phyloP scores from a whole-genome alignment of 2,797 vertebrate species.

The Babyrousa celebensis region DNA sequence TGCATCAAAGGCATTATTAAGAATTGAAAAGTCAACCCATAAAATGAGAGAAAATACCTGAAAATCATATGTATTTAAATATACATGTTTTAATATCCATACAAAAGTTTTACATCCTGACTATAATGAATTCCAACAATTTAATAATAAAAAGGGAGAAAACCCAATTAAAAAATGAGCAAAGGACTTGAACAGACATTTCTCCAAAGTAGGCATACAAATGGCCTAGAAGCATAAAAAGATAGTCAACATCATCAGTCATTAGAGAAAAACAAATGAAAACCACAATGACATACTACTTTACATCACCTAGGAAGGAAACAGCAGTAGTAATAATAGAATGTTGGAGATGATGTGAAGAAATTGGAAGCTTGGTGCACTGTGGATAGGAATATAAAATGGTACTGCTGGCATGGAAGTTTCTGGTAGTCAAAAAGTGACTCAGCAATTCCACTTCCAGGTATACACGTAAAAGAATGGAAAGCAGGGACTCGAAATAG shows the following conservation, averaged over 20 bases:
- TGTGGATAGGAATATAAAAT: background rate
- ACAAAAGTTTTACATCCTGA: background rate
- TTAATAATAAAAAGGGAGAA: background rate
- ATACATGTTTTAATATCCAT: background rate
- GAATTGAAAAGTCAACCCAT: background rate
- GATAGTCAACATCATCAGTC: background rate
- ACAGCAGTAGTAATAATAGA: background rate
- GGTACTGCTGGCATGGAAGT: background rate
- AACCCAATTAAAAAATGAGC: background rate
- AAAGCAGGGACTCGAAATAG: background rate
- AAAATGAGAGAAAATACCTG: background rate
- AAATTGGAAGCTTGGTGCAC: background rate
- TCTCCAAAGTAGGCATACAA: background rate
- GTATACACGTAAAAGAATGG: background rate
- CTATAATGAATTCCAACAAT: background rate
- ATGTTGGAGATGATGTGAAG: background rate
- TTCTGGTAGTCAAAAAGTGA: background rate
- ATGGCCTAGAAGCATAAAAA: background rate
- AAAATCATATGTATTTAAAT: background rate
- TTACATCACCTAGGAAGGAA: background rate
- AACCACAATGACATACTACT: background rate
- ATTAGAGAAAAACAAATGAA: slow-evolving; percentile 5
- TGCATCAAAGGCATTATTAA: background rate
- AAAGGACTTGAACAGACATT: background rate
- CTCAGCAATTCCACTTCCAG: background rate